phyloP scores from a whole-genome alignment of 2,113 vertebrate species.

The Prunella himalayana region DNA sequence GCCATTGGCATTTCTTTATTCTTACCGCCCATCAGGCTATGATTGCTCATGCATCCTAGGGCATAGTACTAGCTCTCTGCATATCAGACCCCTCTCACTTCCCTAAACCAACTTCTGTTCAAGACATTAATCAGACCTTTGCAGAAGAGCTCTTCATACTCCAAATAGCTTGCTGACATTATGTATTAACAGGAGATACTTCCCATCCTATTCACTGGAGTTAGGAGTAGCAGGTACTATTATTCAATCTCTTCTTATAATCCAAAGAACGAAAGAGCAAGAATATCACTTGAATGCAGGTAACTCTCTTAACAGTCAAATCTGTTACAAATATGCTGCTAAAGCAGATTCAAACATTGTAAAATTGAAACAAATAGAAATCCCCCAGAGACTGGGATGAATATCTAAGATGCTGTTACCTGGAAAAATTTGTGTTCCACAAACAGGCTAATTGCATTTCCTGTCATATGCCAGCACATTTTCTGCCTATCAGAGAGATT shows the following conservation, averaged over 20 bases:
- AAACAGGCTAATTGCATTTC: not conserved
- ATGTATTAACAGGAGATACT: not conserved
- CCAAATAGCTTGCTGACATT: not conserved
- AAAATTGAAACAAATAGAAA: conserved; percentile 13
- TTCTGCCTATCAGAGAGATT: not conserved
- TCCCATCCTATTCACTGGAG: not conserved
- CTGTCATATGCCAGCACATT: not conserved
- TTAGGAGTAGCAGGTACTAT: not conserved
- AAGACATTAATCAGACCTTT: not conserved
- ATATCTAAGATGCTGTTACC: not conserved
- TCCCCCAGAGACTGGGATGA: not conserved
- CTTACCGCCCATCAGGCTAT: not conserved
- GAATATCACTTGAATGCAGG: not conserved
- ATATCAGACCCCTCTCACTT: not conserved
- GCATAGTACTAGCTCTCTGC: not conserved
- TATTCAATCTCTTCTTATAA: not conserved
- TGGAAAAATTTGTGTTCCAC: rapidly evolving
- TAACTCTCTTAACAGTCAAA: not conserved
- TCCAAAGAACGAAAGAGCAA: not conserved
- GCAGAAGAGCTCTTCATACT: not conserved
- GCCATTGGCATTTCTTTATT: not conserved
- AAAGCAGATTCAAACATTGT: not conserved
- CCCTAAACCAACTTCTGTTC: not conserved
- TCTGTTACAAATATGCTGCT: not conserved
- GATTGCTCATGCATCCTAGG: not conserved